A percentile compares a stretch with the other conserved stretches of the same genome.
These are phyloP conservation scores for Tetrao urogallus DNA, from an alignment of 2,113 vertebrate species.

Conservation along the genomic window DNA sequence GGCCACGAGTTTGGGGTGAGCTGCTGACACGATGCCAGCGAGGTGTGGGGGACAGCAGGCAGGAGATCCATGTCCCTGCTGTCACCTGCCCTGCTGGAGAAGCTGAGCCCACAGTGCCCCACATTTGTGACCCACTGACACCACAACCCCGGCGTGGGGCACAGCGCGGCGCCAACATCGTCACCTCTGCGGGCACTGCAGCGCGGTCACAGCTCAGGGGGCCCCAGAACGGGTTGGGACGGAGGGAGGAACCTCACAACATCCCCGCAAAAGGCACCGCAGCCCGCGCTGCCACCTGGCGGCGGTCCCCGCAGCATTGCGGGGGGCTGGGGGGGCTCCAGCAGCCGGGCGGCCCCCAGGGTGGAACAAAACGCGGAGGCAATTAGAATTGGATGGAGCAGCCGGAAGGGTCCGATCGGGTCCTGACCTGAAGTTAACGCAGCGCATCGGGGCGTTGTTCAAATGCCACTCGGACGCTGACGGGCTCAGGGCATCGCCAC, in stretches of 20 bases:
- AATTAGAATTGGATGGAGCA: not conserved
- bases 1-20: not conserved
- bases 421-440: no score
- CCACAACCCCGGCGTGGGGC: not conserved
- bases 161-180: not conserved
- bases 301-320: not conserved
- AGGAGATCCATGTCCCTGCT: not conserved
- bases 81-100: not conserved
- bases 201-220: not conserved
- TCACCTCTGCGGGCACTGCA: not conserved
- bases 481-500: no score
- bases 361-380: no score
- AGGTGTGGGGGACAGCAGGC: not conserved
- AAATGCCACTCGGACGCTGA: no score
- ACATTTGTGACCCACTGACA: not conserved
- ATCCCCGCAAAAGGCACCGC: not conserved
- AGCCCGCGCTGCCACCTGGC: conserved; percentile 14
- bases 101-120: not conserved
- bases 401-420: not conserved
- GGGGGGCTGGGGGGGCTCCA: no score
- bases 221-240: no score
- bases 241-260: not conserved
- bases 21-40: rapidly evolving
- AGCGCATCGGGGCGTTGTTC: no score
- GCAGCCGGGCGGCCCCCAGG: not conserved